Percentiles rank a stretch among this genome's conserved stretches.
Evolutionary conservation across 2,797 vertebrate genomes (phyloP).

Genomic region (Cryptoblepharus egeriae): DNA sequence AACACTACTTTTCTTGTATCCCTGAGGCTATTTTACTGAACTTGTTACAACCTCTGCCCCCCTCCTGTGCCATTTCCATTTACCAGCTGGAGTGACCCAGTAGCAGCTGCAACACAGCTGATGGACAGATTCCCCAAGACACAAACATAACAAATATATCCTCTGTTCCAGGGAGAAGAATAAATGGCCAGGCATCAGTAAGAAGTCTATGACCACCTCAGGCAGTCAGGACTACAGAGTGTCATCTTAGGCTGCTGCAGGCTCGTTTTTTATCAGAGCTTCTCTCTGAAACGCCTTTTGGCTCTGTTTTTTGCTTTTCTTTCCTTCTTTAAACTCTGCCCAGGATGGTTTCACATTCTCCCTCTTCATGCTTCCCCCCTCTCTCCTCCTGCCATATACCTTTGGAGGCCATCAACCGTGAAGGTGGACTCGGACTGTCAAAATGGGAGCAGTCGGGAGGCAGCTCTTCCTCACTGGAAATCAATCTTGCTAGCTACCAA

Average conservation of each 20-base stretch:
- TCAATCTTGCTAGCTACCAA: background rate
- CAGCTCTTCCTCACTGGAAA: background rate
- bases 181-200: background rate
- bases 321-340: background rate
- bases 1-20: background rate
- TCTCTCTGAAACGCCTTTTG: background rate
- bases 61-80: background rate
- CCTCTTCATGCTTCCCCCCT: background rate
- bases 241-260: background rate
- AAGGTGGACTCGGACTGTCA: conserved; percentile 10
- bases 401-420: background rate
- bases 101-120: background rate
- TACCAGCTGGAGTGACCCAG: background rate
- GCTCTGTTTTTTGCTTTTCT: background rate
- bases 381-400: background rate
- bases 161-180: background rate
- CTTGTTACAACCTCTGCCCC: background rate
- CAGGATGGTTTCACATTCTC: background rate
- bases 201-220: background rate
- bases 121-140: background rate
- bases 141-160: background rate
- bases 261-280: background rate
- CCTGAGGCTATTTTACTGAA: background rate
- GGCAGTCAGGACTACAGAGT: background rate
- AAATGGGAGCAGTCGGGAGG: background rate